Evolutionary conservation across 2,113 vertebrate species (phyloP).

Genomic region (Cyrtonyx montezumae): DNA sequence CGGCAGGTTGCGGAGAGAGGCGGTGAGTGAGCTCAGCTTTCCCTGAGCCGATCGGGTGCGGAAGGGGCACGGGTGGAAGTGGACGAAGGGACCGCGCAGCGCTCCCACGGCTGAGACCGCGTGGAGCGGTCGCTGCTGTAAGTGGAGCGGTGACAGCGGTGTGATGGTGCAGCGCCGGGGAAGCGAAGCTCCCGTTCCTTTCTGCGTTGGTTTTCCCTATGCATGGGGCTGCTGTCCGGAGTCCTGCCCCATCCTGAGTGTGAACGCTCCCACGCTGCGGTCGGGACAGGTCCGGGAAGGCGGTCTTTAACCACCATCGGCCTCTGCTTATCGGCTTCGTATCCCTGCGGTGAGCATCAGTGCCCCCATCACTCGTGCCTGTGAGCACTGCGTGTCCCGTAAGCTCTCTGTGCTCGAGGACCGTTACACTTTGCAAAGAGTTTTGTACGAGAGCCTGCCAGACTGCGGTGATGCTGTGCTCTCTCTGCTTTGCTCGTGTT

Average conservation of each 20-base stretch:
- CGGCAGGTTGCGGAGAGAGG: neutral
- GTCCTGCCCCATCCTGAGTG: neutral
- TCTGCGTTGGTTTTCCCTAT: neutral
- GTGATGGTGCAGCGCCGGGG: neutral
- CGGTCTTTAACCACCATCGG: neutral
- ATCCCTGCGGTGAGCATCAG: neutral
- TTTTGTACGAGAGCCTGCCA: neutral
- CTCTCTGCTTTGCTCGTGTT: neutral
- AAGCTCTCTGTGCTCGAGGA: conserved; percentile 10
- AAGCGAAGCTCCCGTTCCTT: neutral
- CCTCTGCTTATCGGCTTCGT: conserved; percentile 25
- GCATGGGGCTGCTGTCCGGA: neutral
- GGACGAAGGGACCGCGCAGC: neutral
- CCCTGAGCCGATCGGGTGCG: too few species aligned
- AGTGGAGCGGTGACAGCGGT: neutral
- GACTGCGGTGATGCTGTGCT: neutral
- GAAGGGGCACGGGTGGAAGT: neutral
- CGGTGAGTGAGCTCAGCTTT: neutral
- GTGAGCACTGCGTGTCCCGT: neutral
- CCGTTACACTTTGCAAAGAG: neutral
- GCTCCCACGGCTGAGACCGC: neutral
- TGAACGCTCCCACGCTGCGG: neutral
- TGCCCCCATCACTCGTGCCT: neutral
- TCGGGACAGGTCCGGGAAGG: neutral
- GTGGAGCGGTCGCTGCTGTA: neutral